Base-by-base conservation (phyloP, 2,888 invertebrate genomes). In the Onchidella celtica region DNA sequence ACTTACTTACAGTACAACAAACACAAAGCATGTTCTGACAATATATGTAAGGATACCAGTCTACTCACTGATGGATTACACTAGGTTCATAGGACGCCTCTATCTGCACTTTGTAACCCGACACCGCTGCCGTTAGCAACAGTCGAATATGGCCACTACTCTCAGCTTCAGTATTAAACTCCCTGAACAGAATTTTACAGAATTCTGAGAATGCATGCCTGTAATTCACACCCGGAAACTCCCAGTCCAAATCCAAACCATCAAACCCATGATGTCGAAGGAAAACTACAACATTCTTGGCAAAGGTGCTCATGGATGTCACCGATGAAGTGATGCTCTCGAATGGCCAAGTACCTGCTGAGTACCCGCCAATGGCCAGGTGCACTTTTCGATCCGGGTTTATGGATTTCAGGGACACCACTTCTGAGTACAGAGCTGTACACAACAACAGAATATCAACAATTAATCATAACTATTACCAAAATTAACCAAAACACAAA, bases 121-220 rank as follows among this genome's bases (percentile, higher is more conserved):
- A 69, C 61, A 79, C 78, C 4, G 78, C 78, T 14, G 69, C 78
- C 1, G 78, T 61, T 59, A 79, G 66, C 11, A 79, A 40, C 57
- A 79, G 32, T 24, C 55, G 55, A 24, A 32, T 27, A 36, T 27
- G 32, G 4, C 74, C 74, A 34, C 61, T 38, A 14, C 6, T 21
- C 32, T 11, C 1, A 9, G 55, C 36, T 61, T 74, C 74, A 27
- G 34, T 21, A 36, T 57, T 36, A 32, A 74, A 74, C 1, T 61
- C 4, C 24, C 11, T 61, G 61, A 14, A 21, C n/a, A 61, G 61
- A 6, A 6, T n/a, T 21, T 61, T 4, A n/a, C 61, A 61, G 11
- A 61, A 61, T n/a, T 61, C 11, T 9, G 61, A 14, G 61, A 61
- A 61, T n/a, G 6, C 6, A 6, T 9, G 6, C 27, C 61, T 6